Base-by-base conservation (phyloP, 2,888 invertebrate species). In the Perizoma affinitatum region DNA sequence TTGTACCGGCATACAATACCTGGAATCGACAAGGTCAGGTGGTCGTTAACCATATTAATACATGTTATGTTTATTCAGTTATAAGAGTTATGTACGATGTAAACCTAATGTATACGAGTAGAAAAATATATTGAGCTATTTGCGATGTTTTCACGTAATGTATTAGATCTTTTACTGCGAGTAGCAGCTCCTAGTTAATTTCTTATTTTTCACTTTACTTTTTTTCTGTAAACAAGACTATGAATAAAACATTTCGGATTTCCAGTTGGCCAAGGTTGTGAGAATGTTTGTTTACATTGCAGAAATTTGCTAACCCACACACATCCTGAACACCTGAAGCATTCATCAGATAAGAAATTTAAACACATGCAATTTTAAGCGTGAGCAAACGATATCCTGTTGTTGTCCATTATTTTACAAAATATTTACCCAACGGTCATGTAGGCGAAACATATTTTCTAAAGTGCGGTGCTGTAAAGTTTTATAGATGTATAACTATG, bases 261-360 rank as follows among this genome's bases (percentile, higher is more conserved):
- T 72, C 69, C 64, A 82, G 72, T 83, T 76, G 84, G 84, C 84
- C 89, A 90, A 90, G 89, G 90, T 87, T 81, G 74, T 69, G 62
- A 65, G 61, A 22, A 3, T 22, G 22, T 22, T 67, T 72, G 67
- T 73, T 70, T 69, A 61, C 65, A 63, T 67, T 65, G 54, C 65
- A 60, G 72, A 64, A 83, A 80, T 85, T 83, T 84, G 80, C 78
- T 71, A 73, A 66, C 67, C 66, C 78, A 71, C 73, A 66, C 61
- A 70, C 65, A 63, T 58, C 53, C 62, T 65, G 67, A 74, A 68
- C 57, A 60, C 64, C 61, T 62, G 58, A 71, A 68, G 51, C 65
- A 73, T 71, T 67, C 69, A 69, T 71, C 70, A 75, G 79, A 78
- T 74, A 79, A 75, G 69, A 53, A 54, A 42, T 62, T 63, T 67